Evolutionary conservation across 2,888 invertebrate species (phyloP), one percentile per base, ranked within the genome.

Genomic region (Orchesella flavescens): DNA sequence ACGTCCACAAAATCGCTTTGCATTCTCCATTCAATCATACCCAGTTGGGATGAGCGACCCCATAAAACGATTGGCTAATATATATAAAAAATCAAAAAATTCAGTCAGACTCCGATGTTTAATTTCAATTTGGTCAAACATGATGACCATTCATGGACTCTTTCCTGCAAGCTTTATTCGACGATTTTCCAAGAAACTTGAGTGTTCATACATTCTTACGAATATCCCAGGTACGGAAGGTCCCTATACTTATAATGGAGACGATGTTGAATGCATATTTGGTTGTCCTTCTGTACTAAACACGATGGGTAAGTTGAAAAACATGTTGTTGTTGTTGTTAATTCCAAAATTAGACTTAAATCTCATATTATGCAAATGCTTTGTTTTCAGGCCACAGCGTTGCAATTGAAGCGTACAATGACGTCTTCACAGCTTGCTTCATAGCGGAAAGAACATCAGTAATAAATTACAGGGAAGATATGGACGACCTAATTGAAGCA

Each of bases 401-500:
- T 9, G 75, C 63, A 9, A 24, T 65, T 10, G 75, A 49, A n/a
- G n/a, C n/a, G n/a, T 65, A 75, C 34, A 53, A 65, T 34, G 65
- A 53, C 9, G 63, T 49, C 3, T 75, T 75, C 34, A 13, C 12
- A n/a, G n/a, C 53, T n/a, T 63, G 75, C 21, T 75, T 75, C 19
- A 17, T 53, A 12, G 15, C 23, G 9, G 63, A 75, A n/a, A 46
- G 24, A 24, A 49, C 75, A 3, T n/a, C 17, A n/a, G 17, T 75
- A 9, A 21, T 75, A 0, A 9, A 23, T 23, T 75, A 49, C 1
- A 63, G 17, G 7, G 3, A 21, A 17, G 75, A 75, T 53, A 24
- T 75, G 49, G 75, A 75, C 2, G 75, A 63, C 9, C 34, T 75
- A 49, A 46, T 75, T 13, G 21, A 34, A 24, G 49, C n/a, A 34